These are phyloP conservation scores for Pterocles burchelli DNA, from an alignment of 2,113 vertebrate genomes.

Conservation along the genomic window DNA sequence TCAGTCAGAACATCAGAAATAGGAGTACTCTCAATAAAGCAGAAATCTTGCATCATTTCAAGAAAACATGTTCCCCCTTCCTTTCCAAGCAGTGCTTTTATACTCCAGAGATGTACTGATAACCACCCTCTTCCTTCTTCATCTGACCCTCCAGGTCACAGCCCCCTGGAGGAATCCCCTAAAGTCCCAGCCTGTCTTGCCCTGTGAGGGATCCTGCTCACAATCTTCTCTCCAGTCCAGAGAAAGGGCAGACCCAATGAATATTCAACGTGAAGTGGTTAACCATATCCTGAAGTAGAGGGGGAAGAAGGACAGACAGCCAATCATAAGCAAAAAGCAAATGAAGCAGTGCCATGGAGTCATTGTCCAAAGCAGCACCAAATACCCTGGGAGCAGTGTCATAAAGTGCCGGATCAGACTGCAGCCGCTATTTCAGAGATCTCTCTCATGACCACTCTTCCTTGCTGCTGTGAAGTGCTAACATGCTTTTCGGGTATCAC, in stretches of 20 bases:
- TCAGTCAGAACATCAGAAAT: neutral
- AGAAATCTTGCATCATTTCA: neutral
- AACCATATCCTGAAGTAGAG: neutral
- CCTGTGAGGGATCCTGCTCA: neutral
- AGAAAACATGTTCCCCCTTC: neutral
- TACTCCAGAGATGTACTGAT: neutral
- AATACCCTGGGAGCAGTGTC: rapidly evolving
- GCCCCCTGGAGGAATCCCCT: neutral
- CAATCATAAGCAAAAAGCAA: neutral
- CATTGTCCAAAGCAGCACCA: neutral
- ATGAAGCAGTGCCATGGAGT: neutral
- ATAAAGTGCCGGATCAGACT: neutral
- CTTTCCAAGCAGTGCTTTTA: neutral
- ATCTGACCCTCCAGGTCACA: neutral
- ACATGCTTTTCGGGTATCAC: neutral
- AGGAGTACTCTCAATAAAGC: neutral
- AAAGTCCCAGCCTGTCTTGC: neutral
- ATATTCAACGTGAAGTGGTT: neutral
- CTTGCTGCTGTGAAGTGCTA: neutral
- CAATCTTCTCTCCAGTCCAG: neutral
- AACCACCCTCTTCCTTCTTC: neutral
- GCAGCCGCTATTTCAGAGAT: neutral
- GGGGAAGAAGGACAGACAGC: neutral
- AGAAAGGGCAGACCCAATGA: neutral
- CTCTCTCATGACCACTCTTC: neutral